Conservation (phyloP, 2,888 invertebrate species). For the Empis stercorea region DNA sequence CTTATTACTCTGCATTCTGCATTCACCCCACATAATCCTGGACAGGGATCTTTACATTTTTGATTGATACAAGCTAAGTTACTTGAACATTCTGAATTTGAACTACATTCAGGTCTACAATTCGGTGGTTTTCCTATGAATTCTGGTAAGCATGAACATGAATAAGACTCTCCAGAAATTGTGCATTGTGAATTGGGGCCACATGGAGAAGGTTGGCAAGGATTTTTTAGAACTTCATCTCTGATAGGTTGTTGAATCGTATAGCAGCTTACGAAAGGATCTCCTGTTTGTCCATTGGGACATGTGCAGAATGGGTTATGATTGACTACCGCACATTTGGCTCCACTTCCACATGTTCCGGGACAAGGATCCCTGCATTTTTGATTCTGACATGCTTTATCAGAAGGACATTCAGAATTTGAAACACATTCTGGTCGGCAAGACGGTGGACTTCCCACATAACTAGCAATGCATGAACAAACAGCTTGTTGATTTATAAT, state of each 20-base stretch:
- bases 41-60: slow-evolving; percentile 60
- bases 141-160: slow-evolving; percentile 49
- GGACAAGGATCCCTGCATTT: slow-evolving; percentile 69
- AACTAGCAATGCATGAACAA: slow-evolving; percentile 61
- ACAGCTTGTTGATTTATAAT: slow-evolving; percentile 43
- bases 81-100: slow-evolving; percentile 54
- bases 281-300: slow-evolving; percentile 52
- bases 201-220: slow-evolving; percentile 41
- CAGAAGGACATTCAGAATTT: slow-evolving; percentile 61
- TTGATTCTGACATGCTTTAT: slow-evolving; percentile 64
- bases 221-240: slow-evolving; percentile 22
- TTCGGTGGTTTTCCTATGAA: slow-evolving; percentile 57
- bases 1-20: slow-evolving; percentile 45
- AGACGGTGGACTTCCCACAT: slow-evolving; percentile 60
- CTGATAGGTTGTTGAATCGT: slow-evolving; percentile 29
- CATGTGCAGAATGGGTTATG: slow-evolving; percentile 72
- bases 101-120: slow-evolving; percentile 57
- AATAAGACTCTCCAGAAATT: slow-evolving; percentile 34
- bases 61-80: slow-evolving; percentile 56
- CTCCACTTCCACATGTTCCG: slow-evolving; percentile 60
- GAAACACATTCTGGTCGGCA: slow-evolving; percentile 67
- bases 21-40: slow-evolving; percentile 46
- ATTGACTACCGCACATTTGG: slow-evolving; percentile 60
- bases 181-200: slow-evolving; percentile 45
- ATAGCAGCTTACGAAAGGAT: slow-evolving; percentile 59